Evolutionary conservation across 2,888 invertebrate species (phyloP).

Genomic region (Amphipyra tragopoginis): DNA sequence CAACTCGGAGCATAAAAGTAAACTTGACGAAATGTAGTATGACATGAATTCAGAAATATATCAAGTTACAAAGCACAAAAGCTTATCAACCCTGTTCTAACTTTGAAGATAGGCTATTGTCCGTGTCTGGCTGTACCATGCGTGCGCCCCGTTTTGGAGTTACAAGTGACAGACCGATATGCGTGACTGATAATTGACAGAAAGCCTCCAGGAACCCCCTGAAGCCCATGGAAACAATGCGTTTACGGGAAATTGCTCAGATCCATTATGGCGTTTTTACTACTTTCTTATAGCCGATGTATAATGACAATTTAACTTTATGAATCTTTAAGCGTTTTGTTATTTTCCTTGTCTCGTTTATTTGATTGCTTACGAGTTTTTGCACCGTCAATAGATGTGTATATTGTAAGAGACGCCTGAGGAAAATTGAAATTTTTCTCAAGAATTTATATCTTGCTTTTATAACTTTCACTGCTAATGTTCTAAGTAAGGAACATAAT

Average conservation of each 20-base stretch:
- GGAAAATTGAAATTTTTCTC: conserved; percentile 1
- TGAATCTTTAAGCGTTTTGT: conserved; percentile 1
- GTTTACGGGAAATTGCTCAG: conserved; percentile 52
- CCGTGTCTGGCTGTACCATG: conserved; percentile 67
- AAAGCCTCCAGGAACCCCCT: conserved; percentile 45
- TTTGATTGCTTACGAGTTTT: conserved; percentile 3
- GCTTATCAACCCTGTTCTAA: conserved; percentile 55
- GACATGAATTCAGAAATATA: not conserved
- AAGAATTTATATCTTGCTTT: not conserved
- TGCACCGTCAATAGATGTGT: not conserved
- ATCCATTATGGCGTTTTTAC: conserved; percentile 39
- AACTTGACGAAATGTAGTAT: not conserved
- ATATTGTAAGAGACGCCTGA: not conserved
- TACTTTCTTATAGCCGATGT: conserved; percentile 23
- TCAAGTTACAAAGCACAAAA: conserved; percentile 12
- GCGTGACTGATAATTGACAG: conserved; percentile 67
- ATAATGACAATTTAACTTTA: conserved; percentile 18
- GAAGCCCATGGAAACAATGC: conserved; percentile 45
- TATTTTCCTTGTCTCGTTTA: conserved; percentile 1
- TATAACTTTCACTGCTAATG: not conserved
- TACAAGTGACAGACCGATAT: conserved; percentile 55
- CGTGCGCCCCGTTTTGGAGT: conserved; percentile 60
- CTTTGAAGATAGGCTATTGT: conserved; percentile 41
- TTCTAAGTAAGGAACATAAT: too few species aligned
- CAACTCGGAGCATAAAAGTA: not conserved